Evolutionary conservation across 2,888 invertebrate species (phyloP), one percentile per base, ranked within the genome.

Genomic region (Clitarchus hookeri): DNA sequence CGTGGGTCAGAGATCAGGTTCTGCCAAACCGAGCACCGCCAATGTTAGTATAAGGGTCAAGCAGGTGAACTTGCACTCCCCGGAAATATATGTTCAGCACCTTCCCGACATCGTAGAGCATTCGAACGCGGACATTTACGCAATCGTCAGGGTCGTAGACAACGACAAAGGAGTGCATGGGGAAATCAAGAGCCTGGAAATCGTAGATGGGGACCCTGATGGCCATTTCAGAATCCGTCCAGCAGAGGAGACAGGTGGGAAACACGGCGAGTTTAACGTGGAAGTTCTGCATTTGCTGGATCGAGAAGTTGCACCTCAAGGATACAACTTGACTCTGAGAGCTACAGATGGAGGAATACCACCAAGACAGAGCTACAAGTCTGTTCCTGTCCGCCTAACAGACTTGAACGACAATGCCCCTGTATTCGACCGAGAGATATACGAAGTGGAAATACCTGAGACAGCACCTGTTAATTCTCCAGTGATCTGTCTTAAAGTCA

Each of bases 381-480:
- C 95, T 86, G 94, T 98, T 86, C 95, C 96, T 19, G 97, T 98
- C 48, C 94, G 95, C 89, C 93, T 98, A 85, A 93, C 95, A 23
- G 98, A 97, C 90, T 92, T 95, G 86, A 96, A 96, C 91, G 97
- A 97, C 91, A 96, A 97, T 91, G 95, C 96, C 48, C 98, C 98
- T 3, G 95, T 97, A 84, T 98, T 98, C 91, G 96, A 95, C 89
- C 95, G 96, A 88, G 96, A 96, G 91, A 94, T 97, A 86, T 98
- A 98, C 92, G 96, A 97, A 91, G 96, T 97, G 19, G 95, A 95
- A 89, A 95, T 98, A 44, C 95, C 96, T 3, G 98, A 99, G 93
- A 96, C 96, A 2, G 96, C 97, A 8, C 98, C 98, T 19, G 93
- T 96, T 13, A 96, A 97, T 90, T 97, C 98, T 85, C 97, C 98